Percentiles rank a stretch among this genome's conserved stretches.
Conservation (phyloP, 2,888 invertebrate genomes). For the Meiosimyza platycephala region DNA sequence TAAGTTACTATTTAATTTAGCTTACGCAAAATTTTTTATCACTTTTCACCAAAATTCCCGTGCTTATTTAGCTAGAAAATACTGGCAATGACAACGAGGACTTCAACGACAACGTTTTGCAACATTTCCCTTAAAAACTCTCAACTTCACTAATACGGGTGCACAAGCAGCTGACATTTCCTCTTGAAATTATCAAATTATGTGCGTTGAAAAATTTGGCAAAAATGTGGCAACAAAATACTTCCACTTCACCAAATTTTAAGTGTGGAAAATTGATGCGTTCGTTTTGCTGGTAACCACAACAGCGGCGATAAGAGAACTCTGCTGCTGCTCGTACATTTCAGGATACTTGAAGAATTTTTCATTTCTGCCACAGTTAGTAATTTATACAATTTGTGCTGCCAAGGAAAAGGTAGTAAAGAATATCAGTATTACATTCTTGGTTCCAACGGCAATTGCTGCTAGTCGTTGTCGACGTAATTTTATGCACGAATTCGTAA, state of each 20-base stretch:
- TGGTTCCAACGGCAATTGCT: conserved; percentile 41
- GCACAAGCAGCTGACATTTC: neutral
- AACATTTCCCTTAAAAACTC: too few species aligned
- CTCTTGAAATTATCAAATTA: neutral
- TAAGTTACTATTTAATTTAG: conserved; percentile 17
- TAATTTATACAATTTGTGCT: conserved; percentile 18
- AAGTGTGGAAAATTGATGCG: conserved; percentile 44
- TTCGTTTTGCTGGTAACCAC: conserved; percentile 17
- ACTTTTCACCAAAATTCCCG: conserved; percentile 19
- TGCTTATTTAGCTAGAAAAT: conserved; percentile 37
- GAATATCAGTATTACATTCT: conserved; percentile 5
- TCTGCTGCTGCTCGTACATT: neutral
- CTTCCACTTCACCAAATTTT: conserved; percentile 60
- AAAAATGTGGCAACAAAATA: conserved; percentile 52
- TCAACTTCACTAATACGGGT: too few species aligned
- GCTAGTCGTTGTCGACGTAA: conserved; percentile 47
- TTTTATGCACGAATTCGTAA: conserved; percentile 66
- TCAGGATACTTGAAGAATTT: conserved; percentile 16
- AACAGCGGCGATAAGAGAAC: conserved; percentile 11
- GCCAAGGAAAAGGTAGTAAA: conserved; percentile 5
- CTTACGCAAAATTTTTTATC: conserved; percentile 29
- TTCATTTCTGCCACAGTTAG: neutral
- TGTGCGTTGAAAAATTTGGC: neutral
- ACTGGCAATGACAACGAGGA: conserved; percentile 33
- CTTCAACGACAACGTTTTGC: neutral